Percentiles rank a stretch among this genome's conserved stretches.
Evolutionary conservation across 1,140 invertebrate genomes (phyloP).

Genomic region (Drosophila micromelanica): DNA sequence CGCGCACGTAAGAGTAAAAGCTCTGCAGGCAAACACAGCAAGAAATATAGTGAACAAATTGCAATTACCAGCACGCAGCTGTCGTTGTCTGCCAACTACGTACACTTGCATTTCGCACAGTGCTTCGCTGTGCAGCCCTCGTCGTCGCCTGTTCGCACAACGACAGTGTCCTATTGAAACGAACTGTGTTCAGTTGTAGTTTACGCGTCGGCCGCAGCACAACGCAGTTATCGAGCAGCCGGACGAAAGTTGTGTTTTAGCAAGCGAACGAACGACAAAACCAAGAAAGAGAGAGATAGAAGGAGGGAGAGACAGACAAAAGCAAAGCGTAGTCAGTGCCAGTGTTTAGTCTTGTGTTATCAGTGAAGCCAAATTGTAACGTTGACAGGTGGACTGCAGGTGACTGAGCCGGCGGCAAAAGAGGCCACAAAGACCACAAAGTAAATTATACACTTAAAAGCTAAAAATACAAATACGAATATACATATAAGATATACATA

Average conservation of each 20-base stretch:
- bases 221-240: conserved; percentile 52
- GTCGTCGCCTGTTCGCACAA: neutral
- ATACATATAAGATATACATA: neutral
- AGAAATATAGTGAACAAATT: conserved; percentile 2
- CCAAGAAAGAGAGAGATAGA: conserved; percentile 4
- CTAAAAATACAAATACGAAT: conserved; percentile 9
- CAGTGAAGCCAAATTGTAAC: conserved; percentile 31
- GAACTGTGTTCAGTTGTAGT: conserved; percentile 69
- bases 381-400: conserved; percentile 21
- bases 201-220: conserved; percentile 78
- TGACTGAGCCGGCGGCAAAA: conserved; percentile 38
- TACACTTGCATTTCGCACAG: neutral
- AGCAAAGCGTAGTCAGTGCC: conserved; percentile 27
- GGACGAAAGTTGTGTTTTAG: conserved; percentile 23
- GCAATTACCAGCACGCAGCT: neutral
- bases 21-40: conserved; percentile 2
- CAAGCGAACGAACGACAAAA: conserved; percentile 19
- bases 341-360: conserved; percentile 54
- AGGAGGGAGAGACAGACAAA: conserved; percentile 6
- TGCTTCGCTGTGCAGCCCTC: conserved; percentile 14
- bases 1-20: conserved; percentile 26
- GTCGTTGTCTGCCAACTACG: neutral
- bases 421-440: conserved; percentile 29
- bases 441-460: conserved; percentile 44
- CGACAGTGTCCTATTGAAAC: neutral